These are phyloP conservation scores for Perccottus glenii DNA, from an alignment of 2,113 vertebrate species.

Conservation along the genomic window DNA sequence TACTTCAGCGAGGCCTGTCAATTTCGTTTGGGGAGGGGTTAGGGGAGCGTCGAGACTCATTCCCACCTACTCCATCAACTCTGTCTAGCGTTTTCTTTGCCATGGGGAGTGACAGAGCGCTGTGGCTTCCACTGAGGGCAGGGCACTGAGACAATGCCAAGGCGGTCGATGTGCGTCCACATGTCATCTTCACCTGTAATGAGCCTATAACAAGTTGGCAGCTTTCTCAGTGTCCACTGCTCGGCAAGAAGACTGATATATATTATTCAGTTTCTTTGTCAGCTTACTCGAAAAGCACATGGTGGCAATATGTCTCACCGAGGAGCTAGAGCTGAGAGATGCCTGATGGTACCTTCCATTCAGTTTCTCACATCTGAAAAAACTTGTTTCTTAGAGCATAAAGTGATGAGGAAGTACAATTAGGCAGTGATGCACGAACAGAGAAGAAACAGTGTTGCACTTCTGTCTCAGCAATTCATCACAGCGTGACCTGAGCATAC, in stretches of 20 bases:
- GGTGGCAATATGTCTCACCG: slow-evolving; percentile 53
- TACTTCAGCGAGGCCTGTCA: slow-evolving; percentile 75
- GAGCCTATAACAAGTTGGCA: slow-evolving; percentile 75
- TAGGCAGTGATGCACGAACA: slow-evolving; percentile 8
- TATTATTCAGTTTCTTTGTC: slow-evolving; percentile 74
- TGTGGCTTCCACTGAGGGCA: slow-evolving; percentile 51
- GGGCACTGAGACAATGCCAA: slow-evolving; percentile 61
- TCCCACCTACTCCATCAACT: slow-evolving; percentile 51
- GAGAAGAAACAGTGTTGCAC: not conserved
- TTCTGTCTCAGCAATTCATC: slow-evolving; percentile 11
- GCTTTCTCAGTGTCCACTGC: slow-evolving; percentile 54
- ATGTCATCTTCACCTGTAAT: slow-evolving; percentile 78
- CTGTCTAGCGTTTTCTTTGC: slow-evolving; percentile 38
- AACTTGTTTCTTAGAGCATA: slow-evolving; percentile 8
- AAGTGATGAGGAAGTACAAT: slow-evolving; percentile 31
- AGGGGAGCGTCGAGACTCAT: slow-evolving; percentile 58
- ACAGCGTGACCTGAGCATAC: slow-evolving; percentile 18
- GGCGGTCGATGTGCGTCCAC: slow-evolving; percentile 56
- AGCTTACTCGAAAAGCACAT: slow-evolving; percentile 63
- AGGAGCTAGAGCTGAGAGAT: slow-evolving; percentile 31
- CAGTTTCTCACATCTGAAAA: slow-evolving; percentile 3
- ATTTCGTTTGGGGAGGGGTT: slow-evolving; percentile 74
- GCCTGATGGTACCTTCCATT: slow-evolving; percentile 32
- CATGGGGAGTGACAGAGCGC: slow-evolving; percentile 59
- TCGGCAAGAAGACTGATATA: slow-evolving; percentile 60